Base-by-base conservation (phyloP, 2,113 vertebrate genomes). In the Corythoichthys haematopterus region DNA sequence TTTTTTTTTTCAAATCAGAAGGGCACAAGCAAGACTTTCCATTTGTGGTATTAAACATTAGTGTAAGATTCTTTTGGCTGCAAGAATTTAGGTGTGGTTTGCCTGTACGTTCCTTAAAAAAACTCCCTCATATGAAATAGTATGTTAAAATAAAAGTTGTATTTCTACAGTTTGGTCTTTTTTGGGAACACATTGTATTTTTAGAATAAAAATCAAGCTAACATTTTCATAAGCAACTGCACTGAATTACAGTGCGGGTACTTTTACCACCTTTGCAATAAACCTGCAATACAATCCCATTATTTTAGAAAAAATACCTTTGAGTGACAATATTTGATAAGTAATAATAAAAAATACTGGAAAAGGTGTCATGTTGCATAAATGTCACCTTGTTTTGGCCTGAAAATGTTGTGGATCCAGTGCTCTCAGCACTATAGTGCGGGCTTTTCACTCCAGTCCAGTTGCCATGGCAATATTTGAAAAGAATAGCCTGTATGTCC, bases 401-500 rank as follows among this genome's bases (percentile, higher is more conserved):
- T 58, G 60, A 55, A 69, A 70, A 86, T 84, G 78, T 70, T 80
- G 72, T 58, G n/a, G 50, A 72, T 61, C 74, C 68, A 55, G 51
- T 37, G 75, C 74, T 81, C 73, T 62, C 75, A 81, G 66, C 74
- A 69, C 77, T 65, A 57, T 43, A 76, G 71, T 59, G 70, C 70
- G 79, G 70, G 68, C 73, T 86, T 80, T 82, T 81, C 84, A 80
- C 75, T 88, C 70, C 78, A 74, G 79, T 87, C 83, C 86, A 85
- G 91, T 92, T 91, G 88, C 91, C 89, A 92, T 92, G 90, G 91
- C 86, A 85, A 92, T 89, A 84, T 85, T 83, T 86, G 83, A 75
- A 84, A 84, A 88, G 81, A 86, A 87, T 85, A 64, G 80, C 74
- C 79, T 83, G 85, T 83, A 88, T 76, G 80, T 88, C 75, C 10